A percentile compares a stretch with the other conserved stretches of the same genome.
phyloP scores from a whole-genome alignment of 2,113 vertebrate genomes.

The Pandion haliaetus region DNA sequence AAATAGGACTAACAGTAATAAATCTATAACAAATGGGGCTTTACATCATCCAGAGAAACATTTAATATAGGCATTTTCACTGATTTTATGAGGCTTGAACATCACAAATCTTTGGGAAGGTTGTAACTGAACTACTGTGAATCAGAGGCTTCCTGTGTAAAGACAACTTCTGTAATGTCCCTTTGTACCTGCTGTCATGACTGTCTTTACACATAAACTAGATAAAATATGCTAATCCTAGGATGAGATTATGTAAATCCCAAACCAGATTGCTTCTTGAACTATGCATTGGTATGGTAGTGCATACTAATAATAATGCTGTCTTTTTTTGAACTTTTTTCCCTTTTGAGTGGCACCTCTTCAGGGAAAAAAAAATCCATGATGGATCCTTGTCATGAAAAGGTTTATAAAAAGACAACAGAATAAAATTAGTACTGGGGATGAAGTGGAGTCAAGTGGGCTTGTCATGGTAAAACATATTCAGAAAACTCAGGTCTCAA shows the following conservation, averaged over 20 bases:
- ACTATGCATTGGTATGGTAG: background rate
- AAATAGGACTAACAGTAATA: background rate
- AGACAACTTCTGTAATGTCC: background rate
- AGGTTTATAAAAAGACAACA: background rate
- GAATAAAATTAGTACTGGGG: background rate
- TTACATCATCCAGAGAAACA: background rate
- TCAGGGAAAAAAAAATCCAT: background rate
- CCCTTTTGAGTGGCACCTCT: background rate
- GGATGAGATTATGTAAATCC: background rate
- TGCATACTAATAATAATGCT: background rate
- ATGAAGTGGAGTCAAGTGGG: background rate
- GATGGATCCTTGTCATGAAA: background rate
- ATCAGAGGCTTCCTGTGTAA: background rate
- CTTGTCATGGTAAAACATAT: background rate
- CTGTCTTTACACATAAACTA: background rate
- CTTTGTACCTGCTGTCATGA: background rate
- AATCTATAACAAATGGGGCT: background rate
- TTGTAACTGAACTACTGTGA: background rate
- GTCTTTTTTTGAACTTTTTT: background rate
- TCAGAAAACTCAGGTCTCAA: background rate
- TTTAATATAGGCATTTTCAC: background rate
- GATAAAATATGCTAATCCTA: background rate
- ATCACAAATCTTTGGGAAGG: background rate
- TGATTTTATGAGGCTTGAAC: background rate
- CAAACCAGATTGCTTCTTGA: background rate